Evolutionary conservation across 2,888 invertebrate species (phyloP).

Genomic region (Cyclophora punctaria): DNA sequence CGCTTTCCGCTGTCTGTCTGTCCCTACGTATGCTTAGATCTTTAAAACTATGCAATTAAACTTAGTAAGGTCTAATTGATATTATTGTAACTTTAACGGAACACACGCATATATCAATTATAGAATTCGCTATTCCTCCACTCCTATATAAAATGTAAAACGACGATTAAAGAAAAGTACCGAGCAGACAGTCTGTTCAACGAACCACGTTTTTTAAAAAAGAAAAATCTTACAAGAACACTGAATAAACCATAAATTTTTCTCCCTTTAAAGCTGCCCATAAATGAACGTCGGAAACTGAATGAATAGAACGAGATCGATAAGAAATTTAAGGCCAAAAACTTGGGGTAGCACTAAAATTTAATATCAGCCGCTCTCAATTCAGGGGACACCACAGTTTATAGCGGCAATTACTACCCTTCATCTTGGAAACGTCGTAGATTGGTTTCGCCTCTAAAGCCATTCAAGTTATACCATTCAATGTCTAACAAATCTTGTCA

Average conservation of each 20-base stretch:
- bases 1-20: too few species aligned
- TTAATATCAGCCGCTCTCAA: constrained; percentile 53
- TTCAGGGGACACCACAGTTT: constrained; percentile 63
- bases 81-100: too few species aligned
- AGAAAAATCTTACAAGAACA: constrained; percentile 3
- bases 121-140: too few species aligned
- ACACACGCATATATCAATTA: too few species aligned
- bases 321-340: constrained; percentile 51
- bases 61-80: too few species aligned
- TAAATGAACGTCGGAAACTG: constrained; percentile 19
- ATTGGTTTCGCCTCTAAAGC: constrained; percentile 63
- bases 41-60: too few species aligned
- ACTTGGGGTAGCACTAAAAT: constrained; percentile 59
- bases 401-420: constrained; percentile 65
- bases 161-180: too few species aligned
- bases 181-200: too few species aligned
- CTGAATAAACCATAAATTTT: constrained; percentile 1
- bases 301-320: constrained; percentile 32
- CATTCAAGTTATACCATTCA: constrained; percentile 16
- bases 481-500: too few species aligned
- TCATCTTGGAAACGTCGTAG: constrained; percentile 58
- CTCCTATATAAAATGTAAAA: too few species aligned
- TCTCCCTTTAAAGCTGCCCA: not conserved
- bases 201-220: not conserved
- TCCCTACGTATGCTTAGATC: too few species aligned